Conservation (phyloP, 1,140 invertebrate genomes). For the Choristoneura fumiferana region DNA sequence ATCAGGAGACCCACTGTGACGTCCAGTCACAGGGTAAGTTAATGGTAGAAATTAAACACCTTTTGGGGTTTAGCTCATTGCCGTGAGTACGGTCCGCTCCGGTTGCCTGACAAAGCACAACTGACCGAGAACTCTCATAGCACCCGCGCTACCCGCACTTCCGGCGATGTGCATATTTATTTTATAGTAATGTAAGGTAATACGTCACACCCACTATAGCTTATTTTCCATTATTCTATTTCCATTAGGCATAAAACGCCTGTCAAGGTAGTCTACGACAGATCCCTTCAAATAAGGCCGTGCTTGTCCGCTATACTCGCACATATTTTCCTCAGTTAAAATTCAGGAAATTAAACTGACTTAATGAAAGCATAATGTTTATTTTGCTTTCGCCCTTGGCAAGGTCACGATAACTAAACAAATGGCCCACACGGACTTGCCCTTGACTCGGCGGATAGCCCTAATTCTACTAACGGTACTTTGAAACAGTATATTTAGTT, state of each 20-base stretch:
- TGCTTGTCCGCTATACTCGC: conserved; percentile 2
- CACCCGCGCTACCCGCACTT: too few species aligned
- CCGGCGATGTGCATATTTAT: too few species aligned
- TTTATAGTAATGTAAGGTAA: too few species aligned
- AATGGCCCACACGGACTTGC: neutral
- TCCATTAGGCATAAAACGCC: too few species aligned
- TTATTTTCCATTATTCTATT: too few species aligned
- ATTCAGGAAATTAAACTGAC: neutral
- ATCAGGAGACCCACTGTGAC: too few species aligned
- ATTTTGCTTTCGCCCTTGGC: neutral
- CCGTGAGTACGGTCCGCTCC: too few species aligned
- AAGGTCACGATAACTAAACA: conserved; percentile 1
- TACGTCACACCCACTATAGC: neutral
- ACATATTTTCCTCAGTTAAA: neutral
- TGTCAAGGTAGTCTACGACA: neutral
- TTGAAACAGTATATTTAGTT: conserved; percentile 17
- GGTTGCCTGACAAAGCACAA: too few species aligned
- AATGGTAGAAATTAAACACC: too few species aligned
- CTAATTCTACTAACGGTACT: neutral
- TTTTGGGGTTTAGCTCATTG: too few species aligned
- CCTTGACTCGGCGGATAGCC: neutral
- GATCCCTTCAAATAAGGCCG: neutral
- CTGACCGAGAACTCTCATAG: too few species aligned
- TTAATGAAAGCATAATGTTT: conserved; percentile 6
- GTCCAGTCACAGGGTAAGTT: too few species aligned